These are phyloP conservation scores for Taxidea taxus DNA, from an alignment of 2,113 vertebrate genomes.

Conservation along the genomic window DNA sequence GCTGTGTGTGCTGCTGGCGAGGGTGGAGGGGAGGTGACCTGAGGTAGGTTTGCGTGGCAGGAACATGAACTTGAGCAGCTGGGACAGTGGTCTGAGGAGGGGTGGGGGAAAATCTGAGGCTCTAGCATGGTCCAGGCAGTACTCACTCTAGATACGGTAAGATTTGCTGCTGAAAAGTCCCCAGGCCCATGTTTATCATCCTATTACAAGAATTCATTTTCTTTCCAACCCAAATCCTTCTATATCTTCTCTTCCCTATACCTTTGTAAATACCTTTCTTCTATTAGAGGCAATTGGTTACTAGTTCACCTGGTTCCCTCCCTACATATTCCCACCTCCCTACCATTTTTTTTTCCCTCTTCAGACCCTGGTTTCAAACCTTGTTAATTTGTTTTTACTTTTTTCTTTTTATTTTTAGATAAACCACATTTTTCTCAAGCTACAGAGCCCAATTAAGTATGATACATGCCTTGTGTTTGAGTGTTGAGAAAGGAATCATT, in stretches of 20 bases:
- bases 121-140: too few relatives aligned
- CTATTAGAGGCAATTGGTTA: not conserved
- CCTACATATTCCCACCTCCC: not conserved
- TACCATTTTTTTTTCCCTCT: not conserved
- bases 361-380: not conserved
- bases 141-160: not conserved
- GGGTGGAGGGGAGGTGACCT: not conserved
- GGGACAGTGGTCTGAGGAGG: not conserved
- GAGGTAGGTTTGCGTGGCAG: not conserved
- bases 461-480: not conserved
- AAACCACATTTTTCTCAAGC: not conserved
- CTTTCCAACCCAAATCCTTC: not conserved
- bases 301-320: not conserved
- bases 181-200: not conserved
- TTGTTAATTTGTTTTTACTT: not conserved
- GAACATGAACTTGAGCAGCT: not conserved
- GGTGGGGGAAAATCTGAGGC: fast-evolving
- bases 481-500: not conserved
- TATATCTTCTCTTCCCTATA: not conserved
- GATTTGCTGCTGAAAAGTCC: not conserved
- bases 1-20: not conserved
- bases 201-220: not conserved
- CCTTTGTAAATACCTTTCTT: not conserved
- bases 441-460: not conserved
- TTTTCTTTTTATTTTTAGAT: not conserved